Evolutionary conservation across 2,888 invertebrate species (phyloP).

Genomic region (Xestia ashworthii): DNA sequence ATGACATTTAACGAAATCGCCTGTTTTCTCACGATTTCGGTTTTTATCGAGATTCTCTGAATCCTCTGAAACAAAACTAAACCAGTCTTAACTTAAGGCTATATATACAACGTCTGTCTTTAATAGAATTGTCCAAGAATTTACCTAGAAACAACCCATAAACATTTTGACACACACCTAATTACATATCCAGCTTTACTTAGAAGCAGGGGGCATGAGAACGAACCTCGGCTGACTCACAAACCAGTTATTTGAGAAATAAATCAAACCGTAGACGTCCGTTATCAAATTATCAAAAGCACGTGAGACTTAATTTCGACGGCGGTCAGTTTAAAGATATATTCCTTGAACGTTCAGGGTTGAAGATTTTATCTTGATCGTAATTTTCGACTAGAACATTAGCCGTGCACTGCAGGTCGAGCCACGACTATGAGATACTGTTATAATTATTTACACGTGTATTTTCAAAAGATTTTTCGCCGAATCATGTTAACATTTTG

Average conservation of each 20-base stretch:
- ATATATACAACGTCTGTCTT: slow-evolving; percentile 13
- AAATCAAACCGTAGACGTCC: slow-evolving; percentile 85
- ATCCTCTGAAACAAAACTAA: slow-evolving; percentile 14
- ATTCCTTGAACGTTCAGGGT: slow-evolving; percentile 84
- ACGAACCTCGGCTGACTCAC: slow-evolving; percentile 78
- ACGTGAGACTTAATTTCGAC: slow-evolving; percentile 88
- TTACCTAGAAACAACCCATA: slow-evolving; percentile 63
- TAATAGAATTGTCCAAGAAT: slow-evolving; percentile 43
- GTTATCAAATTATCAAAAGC: slow-evolving; percentile 90
- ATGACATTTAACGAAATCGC: not conserved
- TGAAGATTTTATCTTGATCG: slow-evolving; percentile 82
- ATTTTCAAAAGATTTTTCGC: slow-evolving; percentile 46
- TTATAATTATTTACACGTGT: slow-evolving; percentile 70
- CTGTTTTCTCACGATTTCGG: slow-evolving; percentile 28
- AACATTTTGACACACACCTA: slow-evolving; percentile 67
- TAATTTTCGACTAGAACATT: slow-evolving; percentile 88
- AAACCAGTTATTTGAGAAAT: slow-evolving; percentile 82
- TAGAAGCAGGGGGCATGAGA: slow-evolving; percentile 84
- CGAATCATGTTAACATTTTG: slow-evolving; percentile 37
- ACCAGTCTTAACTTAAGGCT: slow-evolving; percentile 20
- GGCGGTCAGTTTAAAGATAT: slow-evolving; percentile 88
- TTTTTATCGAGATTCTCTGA: not conserved
- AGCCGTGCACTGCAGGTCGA: slow-evolving; percentile 74
- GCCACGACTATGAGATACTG: slow-evolving; percentile 71
- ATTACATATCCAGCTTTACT: slow-evolving; percentile 70